Base-by-base conservation (phyloP, 2,113 vertebrate genomes). In the Pseudorhombus dupliciocellatus region DNA sequence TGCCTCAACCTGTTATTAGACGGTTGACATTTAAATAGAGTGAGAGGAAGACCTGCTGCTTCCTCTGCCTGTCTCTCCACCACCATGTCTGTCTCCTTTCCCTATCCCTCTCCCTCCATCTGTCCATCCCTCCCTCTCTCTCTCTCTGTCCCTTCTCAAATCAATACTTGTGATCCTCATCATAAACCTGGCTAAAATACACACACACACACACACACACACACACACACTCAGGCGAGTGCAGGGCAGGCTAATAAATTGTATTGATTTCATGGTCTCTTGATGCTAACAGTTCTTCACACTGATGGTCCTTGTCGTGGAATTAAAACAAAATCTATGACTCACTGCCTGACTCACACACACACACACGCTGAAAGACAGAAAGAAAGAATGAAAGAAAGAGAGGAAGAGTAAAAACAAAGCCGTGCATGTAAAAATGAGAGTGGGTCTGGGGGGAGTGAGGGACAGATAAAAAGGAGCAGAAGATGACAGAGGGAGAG, bases 261-360 rank as follows among this genome's bases (percentile, higher is more conserved):
- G 87, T 73, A 95, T 94, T 75, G 94, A 96, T 96, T 93, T 86
- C 30, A 79, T 83, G 78, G 87, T 84, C 77, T 94, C 91, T 80
- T 90, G 88, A 84, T 89, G 83, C 75, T 92, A 87, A 93, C 93
- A 87, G 46, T 73, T 68, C 71, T 73, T 64, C 70, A 67, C 65
- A 68, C 78, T 53, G 84, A 92, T 58, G 75, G 85, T 87, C 83
- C 90, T 92, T 52, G 77, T 88, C 84, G 81, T 90, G 90, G 93
- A 95, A 96, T 95, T 94, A 91, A 95, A 96, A 93, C 79, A 62
- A 21, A 92, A 95, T 94, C 92, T 92, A 93, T 53, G 72, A 87
- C 70, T 75, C 24, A 53, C 55, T 73, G 76, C 20, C 54, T 73
- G 20, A 48, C 66, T 9, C 20, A 54, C 15, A 34, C 14, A 42